A percentile compares a stretch with the other conserved stretches of the same genome.
Conservation (phyloP, 2,888 invertebrate species). For the Nephrotoma flavescens region DNA sequence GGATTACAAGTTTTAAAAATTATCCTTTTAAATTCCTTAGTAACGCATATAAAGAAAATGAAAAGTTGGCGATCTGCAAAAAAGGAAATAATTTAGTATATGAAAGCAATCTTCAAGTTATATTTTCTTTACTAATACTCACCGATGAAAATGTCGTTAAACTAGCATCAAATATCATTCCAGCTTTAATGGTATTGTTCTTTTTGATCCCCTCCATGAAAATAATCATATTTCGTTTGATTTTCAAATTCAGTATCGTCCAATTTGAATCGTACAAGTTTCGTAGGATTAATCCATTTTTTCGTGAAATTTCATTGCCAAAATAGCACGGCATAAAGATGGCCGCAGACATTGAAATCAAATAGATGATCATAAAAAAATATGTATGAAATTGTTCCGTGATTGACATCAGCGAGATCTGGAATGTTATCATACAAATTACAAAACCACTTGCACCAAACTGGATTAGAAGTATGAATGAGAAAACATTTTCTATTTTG, state of each 20-base stretch:
- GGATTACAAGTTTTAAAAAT: neutral
- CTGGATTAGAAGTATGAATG: neutral
- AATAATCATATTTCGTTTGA: neutral
- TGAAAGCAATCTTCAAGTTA: neutral
- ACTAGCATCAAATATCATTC: neutral
- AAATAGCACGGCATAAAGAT: conserved; percentile 25
- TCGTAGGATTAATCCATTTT: conserved; percentile 17
- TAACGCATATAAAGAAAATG: neutral
- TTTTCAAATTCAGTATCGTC: conserved; percentile 13
- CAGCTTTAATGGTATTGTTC: neutral
- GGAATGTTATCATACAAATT: neutral
- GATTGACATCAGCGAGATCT: neutral
- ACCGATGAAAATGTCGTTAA: neutral
- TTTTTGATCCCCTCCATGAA: neutral
- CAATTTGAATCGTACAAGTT: conserved; percentile 22
- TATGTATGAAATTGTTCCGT: neutral
- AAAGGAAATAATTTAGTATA: neutral
- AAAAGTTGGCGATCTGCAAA: neutral
- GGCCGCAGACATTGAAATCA: conserved; percentile 18
- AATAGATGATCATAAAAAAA: neutral
- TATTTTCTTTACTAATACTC: neutral
- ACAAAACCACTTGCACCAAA: neutral
- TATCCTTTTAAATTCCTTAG: neutral
- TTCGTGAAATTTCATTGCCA: conserved; percentile 21
- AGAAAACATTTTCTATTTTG: neutral